Percentiles rank a stretch among this genome's conserved stretches.
Conservation (phyloP, 2,888 invertebrate genomes). For the Priapulus caudatus region DNA sequence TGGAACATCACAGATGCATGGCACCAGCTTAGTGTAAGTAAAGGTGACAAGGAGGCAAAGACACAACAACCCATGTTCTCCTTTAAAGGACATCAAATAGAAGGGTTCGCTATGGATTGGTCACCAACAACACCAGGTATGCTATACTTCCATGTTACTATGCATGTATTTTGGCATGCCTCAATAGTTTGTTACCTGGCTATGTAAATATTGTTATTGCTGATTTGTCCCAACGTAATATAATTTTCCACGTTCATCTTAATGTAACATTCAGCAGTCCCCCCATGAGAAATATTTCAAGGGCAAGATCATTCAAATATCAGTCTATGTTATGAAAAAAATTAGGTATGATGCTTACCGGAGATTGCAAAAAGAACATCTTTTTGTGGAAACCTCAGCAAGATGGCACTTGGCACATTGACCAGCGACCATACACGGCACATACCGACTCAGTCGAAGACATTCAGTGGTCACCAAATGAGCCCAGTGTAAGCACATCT, state of each 20-base stretch:
- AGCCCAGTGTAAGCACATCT: conserved; percentile 65
- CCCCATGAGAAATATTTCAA: no score
- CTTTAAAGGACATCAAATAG: conserved; percentile 79
- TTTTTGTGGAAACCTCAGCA: conserved; percentile 80
- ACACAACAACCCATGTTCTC: conserved; percentile 57
- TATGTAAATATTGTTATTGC: not conserved
- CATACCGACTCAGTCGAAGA: conserved; percentile 93
- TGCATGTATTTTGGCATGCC: no score
- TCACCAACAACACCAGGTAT: conserved; percentile 58
- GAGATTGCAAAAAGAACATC: conserved; percentile 83
- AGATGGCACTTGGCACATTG: conserved; percentile 69
- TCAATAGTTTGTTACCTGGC: not conserved
- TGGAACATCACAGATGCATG: conserved; percentile 77
- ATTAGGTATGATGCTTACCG: conserved; percentile 69
- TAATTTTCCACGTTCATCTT: not conserved
- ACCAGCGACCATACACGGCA: conserved; percentile 71
- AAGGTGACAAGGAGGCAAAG: conserved; percentile 22
- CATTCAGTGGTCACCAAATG: conserved; percentile 96
- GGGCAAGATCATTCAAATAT: not conserved
- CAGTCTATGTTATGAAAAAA: not conserved
- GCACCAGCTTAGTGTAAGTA: conserved; percentile 26
- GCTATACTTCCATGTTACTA: not conserved
- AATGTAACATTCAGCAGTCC: no score
- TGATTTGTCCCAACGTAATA: not conserved
- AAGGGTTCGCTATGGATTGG: conserved; percentile 95